These are phyloP conservation scores for Eidolon helvum DNA, from an alignment of 2,113 vertebrate species.

Conservation along the genomic window DNA sequence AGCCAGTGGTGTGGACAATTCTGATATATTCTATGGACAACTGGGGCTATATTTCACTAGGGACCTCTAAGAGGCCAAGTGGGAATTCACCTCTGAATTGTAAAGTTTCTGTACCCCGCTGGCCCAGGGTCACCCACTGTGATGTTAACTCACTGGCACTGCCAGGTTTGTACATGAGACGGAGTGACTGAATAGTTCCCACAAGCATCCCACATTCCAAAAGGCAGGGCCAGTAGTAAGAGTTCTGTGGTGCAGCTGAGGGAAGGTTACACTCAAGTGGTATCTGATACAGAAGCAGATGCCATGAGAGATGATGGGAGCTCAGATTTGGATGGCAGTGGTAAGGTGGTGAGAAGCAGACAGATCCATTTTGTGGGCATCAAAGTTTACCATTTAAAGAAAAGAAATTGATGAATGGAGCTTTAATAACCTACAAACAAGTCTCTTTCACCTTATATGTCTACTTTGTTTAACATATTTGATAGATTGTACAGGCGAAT, in stretches of 20 bases:
- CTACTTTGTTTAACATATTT: slow-evolving; percentile 69
- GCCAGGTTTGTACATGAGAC: not conserved
- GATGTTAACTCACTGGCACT: not conserved
- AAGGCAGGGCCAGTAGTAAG: not conserved
- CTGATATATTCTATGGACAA: not conserved
- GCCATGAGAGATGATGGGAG: not conserved
- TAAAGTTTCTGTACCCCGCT: not conserved
- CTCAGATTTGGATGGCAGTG: not conserved
- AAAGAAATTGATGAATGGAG: not conserved
- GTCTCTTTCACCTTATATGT: slow-evolving; percentile 58
- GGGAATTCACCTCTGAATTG: not conserved
- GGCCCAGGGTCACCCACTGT: not conserved
- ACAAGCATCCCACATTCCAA: not conserved
- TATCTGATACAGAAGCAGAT: not conserved
- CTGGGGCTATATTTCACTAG: not conserved
- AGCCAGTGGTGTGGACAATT: not conserved
- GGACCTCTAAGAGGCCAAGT: not conserved
- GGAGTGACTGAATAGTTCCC: not conserved
- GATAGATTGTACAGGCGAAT: slow-evolving; percentile 63
- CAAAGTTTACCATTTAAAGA: not conserved
- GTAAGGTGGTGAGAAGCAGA: not conserved
- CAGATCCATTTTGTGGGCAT: not conserved
- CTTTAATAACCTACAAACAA: slow-evolving; percentile 65
- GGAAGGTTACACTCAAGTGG: not conserved
- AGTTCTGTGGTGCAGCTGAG: not conserved